Evolutionary conservation across 92 coral and sea anemone species (phyloP).

Genomic region (Bergia sp.): DNA sequence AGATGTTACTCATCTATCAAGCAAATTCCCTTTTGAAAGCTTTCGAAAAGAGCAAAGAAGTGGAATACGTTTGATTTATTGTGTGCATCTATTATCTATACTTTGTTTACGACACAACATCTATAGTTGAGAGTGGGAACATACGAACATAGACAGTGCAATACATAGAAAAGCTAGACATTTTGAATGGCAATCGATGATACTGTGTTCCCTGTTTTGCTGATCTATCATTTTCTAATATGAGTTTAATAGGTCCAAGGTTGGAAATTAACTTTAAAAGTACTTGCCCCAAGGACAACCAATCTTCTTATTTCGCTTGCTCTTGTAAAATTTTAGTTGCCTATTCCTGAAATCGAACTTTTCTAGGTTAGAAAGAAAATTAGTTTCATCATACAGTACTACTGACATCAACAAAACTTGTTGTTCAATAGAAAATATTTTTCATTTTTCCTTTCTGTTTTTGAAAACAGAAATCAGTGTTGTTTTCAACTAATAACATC

Average conservation of each 20-base stretch:
- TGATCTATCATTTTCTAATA: no score
- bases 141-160: no score
- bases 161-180: no score
- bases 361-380: not conserved
- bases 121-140: no score
- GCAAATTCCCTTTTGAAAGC: not conserved
- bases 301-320: not conserved
- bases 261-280: not conserved
- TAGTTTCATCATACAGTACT: not conserved
- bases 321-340: not conserved
- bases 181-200: no score
- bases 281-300: slow-evolving; percentile 2
- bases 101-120: no score
- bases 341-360: not conserved
- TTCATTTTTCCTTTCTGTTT: not conserved
- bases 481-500: not conserved
- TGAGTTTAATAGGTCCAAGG: no score
- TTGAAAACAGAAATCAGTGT: not conserved
- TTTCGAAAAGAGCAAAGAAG: not conserved
- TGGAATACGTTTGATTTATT: no score
- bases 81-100: no score
- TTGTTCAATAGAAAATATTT: not conserved
- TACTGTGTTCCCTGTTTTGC: no score
- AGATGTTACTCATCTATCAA: not conserved
- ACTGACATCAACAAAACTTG: not conserved